Evolutionary conservation across 2,113 vertebrate species (phyloP), one percentile per base, ranked within the genome.

Genomic region (Euleptes europaea): DNA sequence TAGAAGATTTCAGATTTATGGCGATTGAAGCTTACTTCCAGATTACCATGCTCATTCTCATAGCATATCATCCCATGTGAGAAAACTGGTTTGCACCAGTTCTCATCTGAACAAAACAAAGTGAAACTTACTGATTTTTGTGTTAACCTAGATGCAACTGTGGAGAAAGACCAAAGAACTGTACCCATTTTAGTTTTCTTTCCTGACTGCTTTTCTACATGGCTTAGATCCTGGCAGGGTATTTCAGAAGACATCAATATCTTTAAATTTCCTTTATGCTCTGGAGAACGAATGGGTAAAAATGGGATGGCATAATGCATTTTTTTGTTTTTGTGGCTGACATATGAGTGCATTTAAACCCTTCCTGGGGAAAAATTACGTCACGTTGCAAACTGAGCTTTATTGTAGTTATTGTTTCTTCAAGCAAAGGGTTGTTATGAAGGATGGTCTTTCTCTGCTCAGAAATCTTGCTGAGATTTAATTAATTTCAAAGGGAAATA

Each of bases 161-260:
- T 94, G 95, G 95, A 96, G 95, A 96, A 94, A 96, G 96, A 96
- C 95, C 96, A 96, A 96, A 96, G 94, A 96, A 95, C 96, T 96
- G 92, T 96, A 95, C 91, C 94, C 77, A 78, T 94, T 94, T 94
- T 94, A 94, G 94, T 93, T 93, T 84, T 87, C 82, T 86, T 92
- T 88, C 85, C 95, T 95, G 40, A 66, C 66, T 95, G 94, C 93
- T 96, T 92, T 93, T 94, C 95, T 94, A 93, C 90, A 92, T 93
- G 93, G 92, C 93, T 96, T 96, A 94, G 94, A 94, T 96, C 95
- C 92, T 93, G 94, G 93, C 93, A 94, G 93, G 80, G 35, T 63
- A 84, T 95, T 95, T 90, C 71, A 83, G 21, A 91, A 94, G 91
- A 92, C 78, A 11, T 85, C 90, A 92, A 86, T 94, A 92, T 90